Conservation (phyloP, 2,888 invertebrate species). For the Thyatira batis region DNA sequence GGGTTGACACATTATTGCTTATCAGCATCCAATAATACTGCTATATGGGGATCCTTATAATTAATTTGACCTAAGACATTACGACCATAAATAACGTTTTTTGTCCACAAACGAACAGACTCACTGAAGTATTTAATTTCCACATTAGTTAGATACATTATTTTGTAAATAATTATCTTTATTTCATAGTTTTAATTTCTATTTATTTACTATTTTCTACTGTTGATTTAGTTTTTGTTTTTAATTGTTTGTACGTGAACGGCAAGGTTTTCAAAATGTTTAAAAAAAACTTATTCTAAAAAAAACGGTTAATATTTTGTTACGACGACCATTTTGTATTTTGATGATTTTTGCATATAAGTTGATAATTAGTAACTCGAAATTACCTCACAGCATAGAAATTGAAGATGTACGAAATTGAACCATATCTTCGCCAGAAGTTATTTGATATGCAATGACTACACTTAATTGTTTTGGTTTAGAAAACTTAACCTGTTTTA, state of each 20-base stretch:
- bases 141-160: conserved; percentile 22
- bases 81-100: background rate
- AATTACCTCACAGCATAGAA: background rate
- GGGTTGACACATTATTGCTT: too few species aligned
- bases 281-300: background rate
- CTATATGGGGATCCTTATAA: too few species aligned
- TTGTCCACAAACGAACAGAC: background rate
- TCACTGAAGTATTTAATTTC: conserved; percentile 1
- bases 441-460: background rate
- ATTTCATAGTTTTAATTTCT: conserved; percentile 1
- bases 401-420: background rate
- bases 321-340: background rate
- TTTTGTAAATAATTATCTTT: conserved; percentile 4
- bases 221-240: conserved; percentile 2
- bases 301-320: background rate
- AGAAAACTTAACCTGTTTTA: background rate
- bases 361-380: background rate
- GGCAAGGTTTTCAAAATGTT: background rate
- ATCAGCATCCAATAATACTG: too few species aligned
- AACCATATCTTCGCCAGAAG: background rate
- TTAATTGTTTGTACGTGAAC: background rate
- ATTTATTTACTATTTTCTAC: conserved; percentile 8
- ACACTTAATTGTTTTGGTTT: background rate
- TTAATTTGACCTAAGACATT: background rate
- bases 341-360: too few species aligned